A percentile compares a stretch with the other conserved stretches of the same genome.
Conservation (phyloP, 2,888 invertebrate species). For the Synanthedon tipuliformis region DNA sequence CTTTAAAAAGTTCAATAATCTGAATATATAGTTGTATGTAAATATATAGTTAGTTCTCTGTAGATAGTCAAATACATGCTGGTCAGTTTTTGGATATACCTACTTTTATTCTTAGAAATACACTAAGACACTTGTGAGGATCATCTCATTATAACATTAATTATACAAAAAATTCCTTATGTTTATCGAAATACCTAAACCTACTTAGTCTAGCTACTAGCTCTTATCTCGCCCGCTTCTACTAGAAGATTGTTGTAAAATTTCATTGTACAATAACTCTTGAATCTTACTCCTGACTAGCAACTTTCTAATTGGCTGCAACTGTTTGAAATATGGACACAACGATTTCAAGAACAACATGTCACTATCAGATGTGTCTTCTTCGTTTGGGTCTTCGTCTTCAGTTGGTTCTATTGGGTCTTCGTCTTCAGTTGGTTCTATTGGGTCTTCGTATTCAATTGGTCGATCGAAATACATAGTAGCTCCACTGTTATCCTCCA, state of each 20-base stretch:
- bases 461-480: neutral
- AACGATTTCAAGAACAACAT: conserved; percentile 39
- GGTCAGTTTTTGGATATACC: too few species aligned
- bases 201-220: too few species aligned
- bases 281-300: conserved; percentile 39
- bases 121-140: too few species aligned
- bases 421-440: neutral
- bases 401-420: neutral
- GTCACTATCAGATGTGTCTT: conserved; percentile 21
- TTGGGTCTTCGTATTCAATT: neutral
- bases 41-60: too few species aligned
- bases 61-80: too few species aligned
- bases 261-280: conserved; percentile 32
- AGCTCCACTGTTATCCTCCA: neutral
- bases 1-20: too few species aligned
- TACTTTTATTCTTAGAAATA: too few species aligned
- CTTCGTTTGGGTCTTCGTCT: neutral
- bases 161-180: too few species aligned
- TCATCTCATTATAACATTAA: too few species aligned
- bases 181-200: too few species aligned
- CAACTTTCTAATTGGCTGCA: conserved; percentile 34
- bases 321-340: conserved; percentile 29
- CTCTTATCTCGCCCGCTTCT: too few species aligned
- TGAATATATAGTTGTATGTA: too few species aligned
- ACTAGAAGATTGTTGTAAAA: conserved; percentile 14